Evolutionary conservation across 2,888 invertebrate genomes (phyloP), one percentile per base, ranked within the genome.

Genomic region (Noctua pronuba): DNA sequence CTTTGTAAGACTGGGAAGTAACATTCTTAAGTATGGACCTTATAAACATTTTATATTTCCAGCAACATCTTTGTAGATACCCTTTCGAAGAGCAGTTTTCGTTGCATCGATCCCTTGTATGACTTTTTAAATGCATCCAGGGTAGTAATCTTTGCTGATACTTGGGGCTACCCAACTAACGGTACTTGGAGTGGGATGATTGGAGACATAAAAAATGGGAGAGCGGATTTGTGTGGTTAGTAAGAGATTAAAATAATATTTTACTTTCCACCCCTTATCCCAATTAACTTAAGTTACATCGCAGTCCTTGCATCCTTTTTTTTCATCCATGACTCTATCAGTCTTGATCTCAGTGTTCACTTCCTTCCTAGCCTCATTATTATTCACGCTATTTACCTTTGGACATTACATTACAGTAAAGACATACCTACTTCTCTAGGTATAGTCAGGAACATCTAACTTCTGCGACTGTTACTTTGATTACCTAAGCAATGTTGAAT

Each of bases 171-270:
- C 72, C 84, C 83, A 2, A 88, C 84, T 4, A 95, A 96, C 77
- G 94, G 94, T 8, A 88, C 92, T 6, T 95, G 92, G 91, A 94
- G 90, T 62, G 96, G 95, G 0, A 93, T 95, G 92, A 86, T 94
- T 4, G 94, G 94, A 1, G 90, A 93, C 55, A 73, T 96, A 38
- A 80, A 83, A 5, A 80, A 85, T 4, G 94, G 92, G 8, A 90
- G 90, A 71, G 94, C 94, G 11, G 95, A 96, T n/a, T 78, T 96
- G 38, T 90, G 91, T 88, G 95, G 95, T 95, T 81, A 77, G 21
- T 75, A 62, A 46, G 16, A 31, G 2, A 31, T 38, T 16, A 21
- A 8, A 38, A 31, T 7, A 55, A 44, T n/a, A 35, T 35, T 10
- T 77, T 28, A 11, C 8, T 44, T 31, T 10, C n/a, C n/a, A 18